Evolutionary conservation across 1,140 invertebrate genomes (phyloP), one percentile per base, ranked within the genome.

Genomic region (Marisa cornuarietis): DNA sequence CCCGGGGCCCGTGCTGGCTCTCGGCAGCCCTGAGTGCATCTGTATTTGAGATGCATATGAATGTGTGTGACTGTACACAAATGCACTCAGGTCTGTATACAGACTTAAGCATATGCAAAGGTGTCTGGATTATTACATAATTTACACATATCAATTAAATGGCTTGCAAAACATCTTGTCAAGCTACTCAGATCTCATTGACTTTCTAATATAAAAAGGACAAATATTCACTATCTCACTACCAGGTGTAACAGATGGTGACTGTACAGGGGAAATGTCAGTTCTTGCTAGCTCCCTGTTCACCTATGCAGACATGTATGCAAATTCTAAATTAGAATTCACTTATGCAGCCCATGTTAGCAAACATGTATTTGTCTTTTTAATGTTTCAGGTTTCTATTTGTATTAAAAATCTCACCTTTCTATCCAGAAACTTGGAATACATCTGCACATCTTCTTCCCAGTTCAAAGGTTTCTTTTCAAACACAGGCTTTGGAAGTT

Each of bases 381-480:
- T 42, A 42, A 42, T 26, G 14, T 72, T 24, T 31, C 22, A 14
- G 22, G 6, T n/a, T 68, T 16, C 24, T 24, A 49, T 14, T 31
- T 6, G 3, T 4, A 75, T 18, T 3, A 16, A 58, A 75, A 9
- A 3, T 75, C 74, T 61, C 72, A 90, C 90, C 88, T 91, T 91
- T 83, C 90, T 86, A 76, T 91, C 90, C 24, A 90, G 79, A 76
- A 88, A 91, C 81, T 88, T 90, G 49, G 90, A 90, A 79, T 87
- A 87, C 76, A 91, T 80, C 83, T 91, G 86, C 83, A 90, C 84
- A 82, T 91, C 91, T 73, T 91, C 89, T 76, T 91, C 89, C 90
- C 90, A 91, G 71, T 87, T 87, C 31, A 91, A 80, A 18, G 84
- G 81, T 81, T 87, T 84, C 79, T 91, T 91, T 66, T 86, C 82